phyloP scores from a whole-genome alignment of 2,888 invertebrate genomes.

The Emesis russula region DNA sequence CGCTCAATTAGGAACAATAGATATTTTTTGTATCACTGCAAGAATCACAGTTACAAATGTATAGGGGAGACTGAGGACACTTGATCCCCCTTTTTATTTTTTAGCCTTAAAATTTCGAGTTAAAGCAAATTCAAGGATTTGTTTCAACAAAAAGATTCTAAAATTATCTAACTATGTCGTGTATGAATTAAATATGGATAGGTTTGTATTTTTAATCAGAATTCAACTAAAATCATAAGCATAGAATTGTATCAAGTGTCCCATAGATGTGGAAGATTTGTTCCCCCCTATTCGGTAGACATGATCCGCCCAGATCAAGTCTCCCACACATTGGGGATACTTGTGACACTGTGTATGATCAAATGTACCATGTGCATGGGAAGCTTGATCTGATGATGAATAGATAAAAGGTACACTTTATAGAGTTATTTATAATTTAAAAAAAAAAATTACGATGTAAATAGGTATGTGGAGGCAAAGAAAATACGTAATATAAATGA shows the following conservation, averaged over 20 bases:
- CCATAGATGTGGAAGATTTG: background rate
- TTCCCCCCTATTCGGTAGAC: background rate
- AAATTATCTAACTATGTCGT: background rate
- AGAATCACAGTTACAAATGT: background rate
- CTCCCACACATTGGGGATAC: constrained; percentile 5
- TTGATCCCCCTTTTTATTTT: background rate
- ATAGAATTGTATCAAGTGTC: constrained; percentile 4
- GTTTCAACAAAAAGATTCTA: background rate
- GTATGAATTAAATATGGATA: background rate
- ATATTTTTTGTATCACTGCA: background rate
- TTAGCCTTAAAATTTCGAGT: background rate
- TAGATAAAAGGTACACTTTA: background rate
- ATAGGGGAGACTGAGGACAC: background rate
- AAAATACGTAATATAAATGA: background rate
- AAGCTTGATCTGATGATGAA: background rate
- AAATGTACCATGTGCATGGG: background rate
- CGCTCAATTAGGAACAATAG: constrained; percentile 19
- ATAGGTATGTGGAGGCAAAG: background rate
- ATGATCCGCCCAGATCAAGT: background rate
- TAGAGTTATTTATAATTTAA: background rate
- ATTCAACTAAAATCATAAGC: constrained; percentile 1
- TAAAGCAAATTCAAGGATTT: background rate
- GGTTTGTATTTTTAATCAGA: background rate
- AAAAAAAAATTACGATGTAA: background rate
- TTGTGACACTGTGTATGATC: background rate